Conservation (phyloP, 2,797 vertebrate genomes). For the Prunella strophiata region DNA sequence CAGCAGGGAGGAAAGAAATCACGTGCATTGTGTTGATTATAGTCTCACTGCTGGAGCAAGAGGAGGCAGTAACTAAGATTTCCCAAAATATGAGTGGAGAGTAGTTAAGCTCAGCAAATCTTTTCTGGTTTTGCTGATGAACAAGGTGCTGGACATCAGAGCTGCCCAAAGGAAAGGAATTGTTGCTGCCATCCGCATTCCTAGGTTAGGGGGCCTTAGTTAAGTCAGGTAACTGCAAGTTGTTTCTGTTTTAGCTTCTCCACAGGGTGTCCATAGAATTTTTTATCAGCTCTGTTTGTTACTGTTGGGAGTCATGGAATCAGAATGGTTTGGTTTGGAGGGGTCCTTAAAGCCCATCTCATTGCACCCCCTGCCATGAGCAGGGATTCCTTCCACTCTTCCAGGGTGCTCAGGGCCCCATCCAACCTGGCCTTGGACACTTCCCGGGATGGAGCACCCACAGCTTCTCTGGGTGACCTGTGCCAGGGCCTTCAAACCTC, state of each 20-base stretch:
- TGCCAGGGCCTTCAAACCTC: not conserved
- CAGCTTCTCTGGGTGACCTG: not conserved
- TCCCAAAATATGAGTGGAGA: not conserved
- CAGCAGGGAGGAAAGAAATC: not conserved
- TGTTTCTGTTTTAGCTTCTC: not conserved
- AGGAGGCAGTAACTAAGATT: not conserved
- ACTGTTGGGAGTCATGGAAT: not conserved
- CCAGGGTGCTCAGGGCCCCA: not conserved
- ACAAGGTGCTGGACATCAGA: not conserved
- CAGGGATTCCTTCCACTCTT: not conserved
- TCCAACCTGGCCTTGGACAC: not conserved
- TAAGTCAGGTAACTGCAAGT: not conserved
- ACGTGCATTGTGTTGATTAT: rapidly evolving
- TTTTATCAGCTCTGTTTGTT: not conserved
- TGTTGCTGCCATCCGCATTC: rapidly evolving
- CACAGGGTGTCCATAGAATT: not conserved
- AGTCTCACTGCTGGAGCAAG: not conserved
- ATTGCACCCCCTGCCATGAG: not conserved
- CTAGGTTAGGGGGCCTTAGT: not conserved
- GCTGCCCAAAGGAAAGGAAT: not conserved
- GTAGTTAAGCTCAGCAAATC: not conserved
- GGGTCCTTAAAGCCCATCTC: not conserved
- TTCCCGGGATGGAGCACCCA: not conserved
- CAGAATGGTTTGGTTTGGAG: not conserved
- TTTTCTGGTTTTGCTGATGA: not conserved